These are phyloP conservation scores for Drosophila fulvimacula DNA, from an alignment of 2,888 invertebrate genomes.

Conservation along the genomic window DNA sequence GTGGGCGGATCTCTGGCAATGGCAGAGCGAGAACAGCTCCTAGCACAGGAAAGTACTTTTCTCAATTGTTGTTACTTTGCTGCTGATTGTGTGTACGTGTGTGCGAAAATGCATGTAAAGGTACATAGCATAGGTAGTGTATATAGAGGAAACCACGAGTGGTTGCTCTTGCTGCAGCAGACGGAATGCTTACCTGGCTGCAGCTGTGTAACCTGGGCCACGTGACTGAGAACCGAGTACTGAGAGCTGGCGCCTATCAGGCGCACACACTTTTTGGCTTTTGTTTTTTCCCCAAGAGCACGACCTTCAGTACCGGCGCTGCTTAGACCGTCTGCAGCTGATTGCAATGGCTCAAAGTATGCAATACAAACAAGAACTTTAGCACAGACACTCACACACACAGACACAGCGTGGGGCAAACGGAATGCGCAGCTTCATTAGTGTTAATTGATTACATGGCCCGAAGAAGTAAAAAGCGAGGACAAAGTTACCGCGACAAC, in stretches of 20 bases:
- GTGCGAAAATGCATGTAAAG: constrained; percentile 20
- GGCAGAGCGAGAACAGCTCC: constrained; percentile 59
- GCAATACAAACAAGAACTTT: constrained; percentile 63
- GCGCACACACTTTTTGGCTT: constrained; percentile 49
- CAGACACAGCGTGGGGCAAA: constrained; percentile 23
- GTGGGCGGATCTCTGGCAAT: constrained; percentile 53
- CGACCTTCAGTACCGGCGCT: constrained; percentile 58
- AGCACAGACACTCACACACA: constrained; percentile 11
- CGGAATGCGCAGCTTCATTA: constrained; percentile 72
- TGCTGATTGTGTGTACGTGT: constrained; percentile 46
- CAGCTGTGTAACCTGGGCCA: constrained; percentile 49
- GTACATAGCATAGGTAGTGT: constrained; percentile 13
- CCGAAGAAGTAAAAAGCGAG: constrained; percentile 60
- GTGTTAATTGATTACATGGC: constrained; percentile 81
- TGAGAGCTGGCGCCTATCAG: constrained; percentile 47
- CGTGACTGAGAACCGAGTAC: constrained; percentile 7
- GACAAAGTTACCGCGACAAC: constrained; percentile 60
- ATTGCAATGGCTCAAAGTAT: constrained; percentile 52
- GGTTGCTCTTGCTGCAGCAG: constrained; percentile 44
- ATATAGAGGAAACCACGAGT: constrained; percentile 57
- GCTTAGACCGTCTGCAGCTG: constrained; percentile 54
- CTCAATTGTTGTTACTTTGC: constrained; percentile 79
- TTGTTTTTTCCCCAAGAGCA: constrained; percentile 37
- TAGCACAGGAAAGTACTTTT: constrained; percentile 75
- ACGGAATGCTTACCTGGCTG: constrained; percentile 42